Evolutionary conservation across 2,888 invertebrate genomes (phyloP).

Genomic region (Caenorhabditis angaria): DNA sequence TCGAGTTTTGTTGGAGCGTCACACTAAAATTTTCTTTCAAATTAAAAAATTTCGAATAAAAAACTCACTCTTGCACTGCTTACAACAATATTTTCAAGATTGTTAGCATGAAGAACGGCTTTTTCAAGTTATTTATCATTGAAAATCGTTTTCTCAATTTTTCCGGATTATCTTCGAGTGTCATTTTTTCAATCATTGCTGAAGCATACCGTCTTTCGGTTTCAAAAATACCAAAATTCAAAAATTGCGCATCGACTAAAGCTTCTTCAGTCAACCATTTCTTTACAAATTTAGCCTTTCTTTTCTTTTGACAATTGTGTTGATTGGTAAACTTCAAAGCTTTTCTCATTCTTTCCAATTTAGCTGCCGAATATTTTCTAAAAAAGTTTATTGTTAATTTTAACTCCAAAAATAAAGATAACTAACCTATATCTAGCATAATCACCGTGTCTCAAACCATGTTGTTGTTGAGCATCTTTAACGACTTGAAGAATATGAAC

Average conservation of each 20-base stretch:
- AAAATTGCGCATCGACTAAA: conserved; percentile 78
- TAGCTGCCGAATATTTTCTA: conserved; percentile 88
- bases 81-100: conserved; percentile 54
- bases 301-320: conserved; percentile 77
- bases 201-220: conserved; percentile 94
- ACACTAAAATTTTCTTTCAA: conserved; percentile 45
- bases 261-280: conserved; percentile 84
- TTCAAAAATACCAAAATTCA: conserved; percentile 83
- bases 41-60: conserved; percentile 1
- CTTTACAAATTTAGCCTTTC: conserved; percentile 81
- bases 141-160: conserved; percentile 38
- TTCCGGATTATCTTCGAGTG: conserved; percentile 50
- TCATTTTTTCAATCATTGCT: conserved; percentile 86
- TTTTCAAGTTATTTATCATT: conserved; percentile 37
- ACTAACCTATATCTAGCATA: conserved; percentile 87
- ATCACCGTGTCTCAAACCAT: conserved; percentile 95
- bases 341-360: conserved; percentile 88
- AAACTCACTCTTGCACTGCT: conserved; percentile 33
- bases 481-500: conserved; percentile 76
- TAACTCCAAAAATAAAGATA: neutral
- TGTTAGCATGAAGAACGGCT: conserved; percentile 78
- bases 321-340: conserved; percentile 89
- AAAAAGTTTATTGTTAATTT: conserved; percentile 25
- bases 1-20: conserved; percentile 70
- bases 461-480: conserved; percentile 95